Percentiles rank a stretch among this genome's conserved stretches.
Conservation (phyloP, 37 sponge, comb jelly and placozoan species). For the Aplysina aerophoba region DNA sequence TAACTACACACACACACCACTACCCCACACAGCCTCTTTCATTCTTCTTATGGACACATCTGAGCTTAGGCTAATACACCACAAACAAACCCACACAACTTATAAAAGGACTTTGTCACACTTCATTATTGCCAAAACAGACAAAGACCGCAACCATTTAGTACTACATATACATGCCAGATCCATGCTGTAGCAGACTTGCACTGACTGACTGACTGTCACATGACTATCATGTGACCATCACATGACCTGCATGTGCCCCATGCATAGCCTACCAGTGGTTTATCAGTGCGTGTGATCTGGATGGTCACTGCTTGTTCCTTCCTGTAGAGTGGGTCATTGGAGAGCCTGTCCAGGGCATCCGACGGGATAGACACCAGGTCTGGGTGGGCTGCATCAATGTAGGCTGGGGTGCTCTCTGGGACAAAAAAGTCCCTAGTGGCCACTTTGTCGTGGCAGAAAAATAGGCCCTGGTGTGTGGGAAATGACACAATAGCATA, state of each 20-base stretch:
- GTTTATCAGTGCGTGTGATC: conserved; percentile 60
- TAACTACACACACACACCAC: not conserved
- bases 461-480: conserved; percentile 64
- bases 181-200: not conserved
- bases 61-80: too few species aligned
- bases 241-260: too few species aligned
- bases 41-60: too few species aligned
- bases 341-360: conserved; percentile 9
- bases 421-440: conserved; percentile 71
- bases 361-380: conserved; percentile 19
- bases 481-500: not conserved
- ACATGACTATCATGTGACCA: not conserved
- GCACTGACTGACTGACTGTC: too few species aligned
- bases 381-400: conserved; percentile 32
- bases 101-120: too few species aligned
- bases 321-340: conserved; percentile 13
- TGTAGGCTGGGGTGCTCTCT: conserved; percentile 1
- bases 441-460: conserved; percentile 85
- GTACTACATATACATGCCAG: not conserved
- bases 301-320: conserved; percentile 67
- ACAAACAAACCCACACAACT: too few species aligned
- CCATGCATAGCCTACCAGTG: conserved; percentile 52
- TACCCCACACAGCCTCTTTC: too few species aligned
- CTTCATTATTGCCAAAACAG: not conserved
- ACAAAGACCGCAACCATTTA: not conserved